Evolutionary conservation across 2,888 invertebrate species (phyloP), one percentile per base, ranked within the genome.

Genomic region (Anodontia alba): DNA sequence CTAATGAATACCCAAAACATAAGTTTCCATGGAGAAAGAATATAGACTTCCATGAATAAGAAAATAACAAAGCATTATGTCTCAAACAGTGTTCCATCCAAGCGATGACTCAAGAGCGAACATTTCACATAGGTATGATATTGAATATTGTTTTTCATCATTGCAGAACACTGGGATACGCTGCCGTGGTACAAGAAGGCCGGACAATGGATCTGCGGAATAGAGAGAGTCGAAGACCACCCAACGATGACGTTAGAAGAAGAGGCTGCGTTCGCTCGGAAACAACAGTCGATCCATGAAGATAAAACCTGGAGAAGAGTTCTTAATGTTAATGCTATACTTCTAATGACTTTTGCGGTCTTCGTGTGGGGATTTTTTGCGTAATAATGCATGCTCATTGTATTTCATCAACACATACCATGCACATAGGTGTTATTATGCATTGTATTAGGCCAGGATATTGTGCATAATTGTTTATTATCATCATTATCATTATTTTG

Each of bases 331-430:
- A 93, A 93, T 75, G 95, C 95, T 2, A 75, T 95, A n/a, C 5
- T 94, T 0, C 88, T 94, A 3, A 91, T 94, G 89, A 89, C 91
- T 0, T 49, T 93, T 3, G 91, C 93, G 10, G 83, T 93, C 23
- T 95, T 94, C 81, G 62, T 94, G 15, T 94, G 94, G 93, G 94
- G 93, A 26, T 95, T 93, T 80, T 94, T 91, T 79, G 90, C 92
- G 31, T 92, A 88, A 82, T 0, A 38, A 38, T 8, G 38, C 38
- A 33, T 42, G n/a, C 62, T 43, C 29, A 57, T 57, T 23, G 26
- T n/a, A 57, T 57, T 43, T 8, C 8, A 12, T 43, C 17, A 8
- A 43, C 17, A 12, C 43, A 43, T n/a, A n/a, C n/a, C n/a, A n/a
- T n/a, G n/a, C n/a, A n/a, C n/a, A n/a, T n/a, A n/a, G n/a, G n/a